Conservation (phyloP, 2,113 vertebrate species). For the Peucedramus taeniatus region DNA sequence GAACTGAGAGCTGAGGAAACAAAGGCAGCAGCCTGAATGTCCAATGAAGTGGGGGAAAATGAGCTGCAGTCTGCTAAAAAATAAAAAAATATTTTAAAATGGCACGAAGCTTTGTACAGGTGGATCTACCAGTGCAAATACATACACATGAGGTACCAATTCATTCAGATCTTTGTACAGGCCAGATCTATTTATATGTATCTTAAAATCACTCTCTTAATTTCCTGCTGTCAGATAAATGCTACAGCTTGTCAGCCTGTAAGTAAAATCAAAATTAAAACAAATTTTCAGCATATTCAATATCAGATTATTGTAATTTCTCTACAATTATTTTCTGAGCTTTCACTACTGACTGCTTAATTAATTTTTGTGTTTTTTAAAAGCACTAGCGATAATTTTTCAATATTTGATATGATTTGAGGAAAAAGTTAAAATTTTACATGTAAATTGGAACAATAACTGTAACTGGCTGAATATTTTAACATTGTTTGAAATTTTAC, state of each 20-base stretch:
- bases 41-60: not conserved
- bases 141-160: conserved; percentile 70
- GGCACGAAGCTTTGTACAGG: conserved; percentile 61
- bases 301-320: not conserved
- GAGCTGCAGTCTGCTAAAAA: conserved; percentile 33
- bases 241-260: not conserved
- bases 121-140: conserved; percentile 71
- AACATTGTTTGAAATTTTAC: conserved; percentile 41
- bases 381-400: not conserved
- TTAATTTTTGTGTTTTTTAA: not conserved
- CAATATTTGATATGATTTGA: not conserved
- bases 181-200: conserved; percentile 57
- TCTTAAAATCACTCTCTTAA: conserved; percentile 26
- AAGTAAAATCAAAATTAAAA: conserved; percentile 12
- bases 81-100: conserved; percentile 15
- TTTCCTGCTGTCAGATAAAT: conserved; percentile 24
- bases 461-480: conserved; percentile 59
- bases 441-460: conserved; percentile 29
- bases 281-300: not conserved
- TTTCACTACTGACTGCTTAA: not conserved
- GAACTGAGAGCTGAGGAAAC: conserved; percentile 13
- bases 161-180: not conserved
- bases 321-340: not conserved
- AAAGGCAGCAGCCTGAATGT: conserved; percentile 44
- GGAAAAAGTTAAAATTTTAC: not conserved